A percentile compares a stretch with the other conserved stretches of the same genome.
phyloP scores from a whole-genome alignment of 2,113 vertebrate genomes.

The Brienomyrus longianalis region DNA sequence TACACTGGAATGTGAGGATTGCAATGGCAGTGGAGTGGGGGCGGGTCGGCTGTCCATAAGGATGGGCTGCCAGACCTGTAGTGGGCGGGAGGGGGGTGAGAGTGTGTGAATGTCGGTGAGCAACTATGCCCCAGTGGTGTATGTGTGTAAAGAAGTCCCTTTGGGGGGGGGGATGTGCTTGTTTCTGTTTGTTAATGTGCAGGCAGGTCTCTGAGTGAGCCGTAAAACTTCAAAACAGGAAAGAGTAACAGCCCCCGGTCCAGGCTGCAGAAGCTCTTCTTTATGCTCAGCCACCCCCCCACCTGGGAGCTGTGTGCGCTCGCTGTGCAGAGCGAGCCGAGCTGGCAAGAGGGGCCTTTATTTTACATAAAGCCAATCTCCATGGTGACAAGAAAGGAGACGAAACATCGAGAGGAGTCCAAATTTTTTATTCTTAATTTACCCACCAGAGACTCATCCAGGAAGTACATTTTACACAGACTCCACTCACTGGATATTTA shows the following conservation, averaged over 20 bases:
- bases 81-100: neutral
- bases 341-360: neutral
- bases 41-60: neutral
- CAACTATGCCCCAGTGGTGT: neutral
- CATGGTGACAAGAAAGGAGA: slow-evolving; percentile 1
- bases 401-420: neutral
- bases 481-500: neutral
- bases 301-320: neutral
- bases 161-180: neutral
- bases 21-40: neutral
- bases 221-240: neutral
- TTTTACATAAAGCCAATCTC: neutral
- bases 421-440: slow-evolving; percentile 4
- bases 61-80: neutral
- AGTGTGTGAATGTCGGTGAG: neutral
- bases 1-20: neutral
- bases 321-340: neutral
- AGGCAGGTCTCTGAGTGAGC: neutral
- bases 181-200: neutral
- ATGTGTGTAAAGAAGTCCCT: neutral
- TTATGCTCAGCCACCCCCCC: neutral
- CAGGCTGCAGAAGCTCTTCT: neutral
- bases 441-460: slow-evolving; percentile 7
- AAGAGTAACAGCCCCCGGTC: neutral
- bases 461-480: neutral